Evolutionary conservation across 30 jellyfish, hydroid and myxozoan genomes (phyloP), one percentile per base, ranked within the genome.

Genomic region (Cassiopea andromeda): DNA sequence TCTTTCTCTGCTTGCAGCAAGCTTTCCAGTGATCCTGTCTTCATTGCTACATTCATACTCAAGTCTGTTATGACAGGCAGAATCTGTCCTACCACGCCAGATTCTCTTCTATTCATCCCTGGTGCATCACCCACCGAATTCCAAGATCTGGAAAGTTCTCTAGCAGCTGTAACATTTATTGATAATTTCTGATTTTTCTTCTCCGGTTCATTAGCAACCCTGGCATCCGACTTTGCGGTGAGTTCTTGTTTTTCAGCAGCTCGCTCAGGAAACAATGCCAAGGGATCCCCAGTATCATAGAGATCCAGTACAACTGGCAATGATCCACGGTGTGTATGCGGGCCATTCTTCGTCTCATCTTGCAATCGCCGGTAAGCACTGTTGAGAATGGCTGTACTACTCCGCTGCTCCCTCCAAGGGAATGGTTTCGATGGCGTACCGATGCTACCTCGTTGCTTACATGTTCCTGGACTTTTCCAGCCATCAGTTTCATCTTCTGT

Each of bases 371-470:
- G 81, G 73, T 87, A 84, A 1, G 97, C 98, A 57, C 98, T 93
- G 67, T 80, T 83, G 77, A 93, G 80, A 4, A 93, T 74, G n/a
- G 92, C 98, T 4, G 92, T 45, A 46, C 77, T 82, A 66, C 92
- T 78, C 75, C 97, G 74, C 14, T 71, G 46, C 44, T 79, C 71
- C 90, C 80, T 89, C 98, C 98, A 93, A 4, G 96, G 96, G 89
- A 75, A 86, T 2, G 84, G 85, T 78, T 19, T 69, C 19, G 48
- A 57, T 57, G 68, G 43, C 16, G 10, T 43, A 14, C 7, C 12
- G 10, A 43, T 19, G 12, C 27, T 38, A 6, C 7, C 54, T 15
- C 50, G 49, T 19, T 15, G n/a, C 7, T 19, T 54, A 16, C 27
- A 50, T 7, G 4, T 16, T 6, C 79, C 38, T 2, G 1, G 1